phyloP scores from a whole-genome alignment of 2,797 vertebrate species.

The Pangasius larnaudii region DNA sequence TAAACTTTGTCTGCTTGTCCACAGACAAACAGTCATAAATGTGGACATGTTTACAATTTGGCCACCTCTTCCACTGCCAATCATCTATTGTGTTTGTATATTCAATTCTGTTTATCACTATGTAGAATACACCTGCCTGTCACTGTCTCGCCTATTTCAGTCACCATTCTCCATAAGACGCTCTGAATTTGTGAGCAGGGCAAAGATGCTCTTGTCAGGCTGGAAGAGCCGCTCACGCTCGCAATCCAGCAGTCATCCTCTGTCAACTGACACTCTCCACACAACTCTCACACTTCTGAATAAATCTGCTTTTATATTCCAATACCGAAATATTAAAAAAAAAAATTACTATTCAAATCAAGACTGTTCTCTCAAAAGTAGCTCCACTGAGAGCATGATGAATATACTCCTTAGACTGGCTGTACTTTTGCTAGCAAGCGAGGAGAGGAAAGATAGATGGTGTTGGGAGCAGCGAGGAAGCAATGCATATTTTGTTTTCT shows the following conservation, averaged over 20 bases:
- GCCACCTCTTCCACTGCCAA: slow-evolving; percentile 70
- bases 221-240: slow-evolving; percentile 52
- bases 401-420: slow-evolving; percentile 64
- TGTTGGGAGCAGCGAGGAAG: slow-evolving; percentile 61
- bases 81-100: slow-evolving; percentile 58
- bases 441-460: slow-evolving; percentile 30
- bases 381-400: slow-evolving; percentile 68
- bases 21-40: slow-evolving; percentile 74
- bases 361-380: slow-evolving; percentile 69
- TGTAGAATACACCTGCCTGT: slow-evolving; percentile 1
- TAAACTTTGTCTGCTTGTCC: slow-evolving; percentile 79
- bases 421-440: slow-evolving; percentile 65
- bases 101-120: slow-evolving; percentile 7
- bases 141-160: slow-evolving; percentile 5
- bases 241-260: slow-evolving; percentile 60
- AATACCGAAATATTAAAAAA: slow-evolving; percentile 65
- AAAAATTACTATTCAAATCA: slow-evolving; percentile 70
- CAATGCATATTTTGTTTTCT: slow-evolving; percentile 80
- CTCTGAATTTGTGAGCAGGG: slow-evolving; percentile 11
- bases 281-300: slow-evolving; percentile 64
- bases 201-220: slow-evolving; percentile 15
- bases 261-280: slow-evolving; percentile 56
- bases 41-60: slow-evolving; percentile 77
- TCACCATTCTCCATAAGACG: not conserved
- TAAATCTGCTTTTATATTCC: slow-evolving; percentile 68